These are phyloP conservation scores for Vannuccia rotundouncinata DNA, from an alignment of 2,888 invertebrate species.

Conservation along the genomic window DNA sequence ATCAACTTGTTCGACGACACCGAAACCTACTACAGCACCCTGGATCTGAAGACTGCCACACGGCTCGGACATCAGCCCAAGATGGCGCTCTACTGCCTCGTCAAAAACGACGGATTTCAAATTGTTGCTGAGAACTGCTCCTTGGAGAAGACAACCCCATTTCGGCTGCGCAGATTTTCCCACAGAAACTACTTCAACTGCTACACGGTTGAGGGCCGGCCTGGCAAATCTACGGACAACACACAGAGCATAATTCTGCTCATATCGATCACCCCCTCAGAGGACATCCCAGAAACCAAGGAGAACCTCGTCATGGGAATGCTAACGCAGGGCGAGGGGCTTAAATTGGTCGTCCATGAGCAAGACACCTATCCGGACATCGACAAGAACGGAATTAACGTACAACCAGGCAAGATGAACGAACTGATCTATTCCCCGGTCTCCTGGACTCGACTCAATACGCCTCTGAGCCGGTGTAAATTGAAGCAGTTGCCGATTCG, in stretches of 20 bases:
- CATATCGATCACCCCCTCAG: constrained; percentile 28
- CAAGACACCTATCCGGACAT: constrained; percentile 35
- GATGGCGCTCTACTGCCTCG: constrained; percentile 27
- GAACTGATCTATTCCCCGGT: constrained; percentile 32
- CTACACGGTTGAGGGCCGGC: constrained; percentile 27
- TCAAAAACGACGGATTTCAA: not conserved
- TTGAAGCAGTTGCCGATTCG: constrained; percentile 13
- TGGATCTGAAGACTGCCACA: constrained; percentile 28
- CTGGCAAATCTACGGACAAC: not conserved
- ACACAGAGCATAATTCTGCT: constrained; percentile 13
- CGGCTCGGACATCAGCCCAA: constrained; percentile 21
- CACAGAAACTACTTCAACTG: constrained; percentile 37
- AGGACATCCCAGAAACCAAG: constrained; percentile 32
- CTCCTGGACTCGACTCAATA: constrained; percentile 29
- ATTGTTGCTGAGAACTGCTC: constrained; percentile 28
- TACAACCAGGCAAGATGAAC: constrained; percentile 39
- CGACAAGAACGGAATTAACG: constrained; percentile 35
- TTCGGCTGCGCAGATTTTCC: constrained; percentile 7
- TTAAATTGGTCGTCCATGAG: constrained; percentile 37
- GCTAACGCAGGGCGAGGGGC: constrained; percentile 36
- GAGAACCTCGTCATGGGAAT: constrained; percentile 35
- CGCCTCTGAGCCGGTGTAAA: constrained; percentile 22
- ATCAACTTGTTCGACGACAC: constrained; percentile 29
- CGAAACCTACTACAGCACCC: constrained; percentile 33
- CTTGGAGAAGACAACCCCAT: not conserved